Evolutionary conservation across 2,113 vertebrate genomes (phyloP), one percentile per base, ranked within the genome.

Genomic region (Perccottus glenii): DNA sequence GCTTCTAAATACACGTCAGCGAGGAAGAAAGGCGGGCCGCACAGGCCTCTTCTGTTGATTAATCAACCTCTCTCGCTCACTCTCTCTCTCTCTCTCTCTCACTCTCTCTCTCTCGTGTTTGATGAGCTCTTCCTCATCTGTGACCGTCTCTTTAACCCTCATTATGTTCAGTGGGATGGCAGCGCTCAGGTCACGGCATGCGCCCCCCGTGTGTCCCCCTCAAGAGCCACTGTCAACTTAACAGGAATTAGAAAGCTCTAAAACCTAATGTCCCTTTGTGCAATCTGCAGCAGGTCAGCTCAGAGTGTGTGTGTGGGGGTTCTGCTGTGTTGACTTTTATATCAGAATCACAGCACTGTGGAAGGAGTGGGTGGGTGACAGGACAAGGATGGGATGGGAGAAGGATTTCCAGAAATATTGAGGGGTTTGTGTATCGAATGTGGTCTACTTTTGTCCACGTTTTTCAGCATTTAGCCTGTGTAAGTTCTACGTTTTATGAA

Each of bases 261-360:
- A 93, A 93, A 90, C 78, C 88, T 93, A 92, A 92, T 91, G 91
- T 88, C 71, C 89, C 91, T 66, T 74, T 63, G 75, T 84, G 84
- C 86, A 85, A 87, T 90, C 84, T 85, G 80, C 82, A 88, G 85
- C 72, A 60, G 68, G 83, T 82, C 75, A 69, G 84, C 82, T 76
- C 79, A 51, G 67, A 73, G 49, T 1, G 62, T 51, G 52, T 75
- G 75, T 79, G 73, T 84, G 83, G 85, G 65, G 80, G 88, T 92
- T 91, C 87, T 88, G 87, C 89, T 69, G 53, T 90, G 79, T 91
- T 89, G 85, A 86, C 83, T 90, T 90, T 89, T 71, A 87, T 88
- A 76, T 84, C 60, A 40, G 49, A 35, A 59, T 55, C 59, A 50
- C 49, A 44, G 49, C 6, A 16, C 56, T 42, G 36, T 38, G 48